Conservation (phyloP, 2,113 vertebrate species). For the Egretta garzetta region DNA sequence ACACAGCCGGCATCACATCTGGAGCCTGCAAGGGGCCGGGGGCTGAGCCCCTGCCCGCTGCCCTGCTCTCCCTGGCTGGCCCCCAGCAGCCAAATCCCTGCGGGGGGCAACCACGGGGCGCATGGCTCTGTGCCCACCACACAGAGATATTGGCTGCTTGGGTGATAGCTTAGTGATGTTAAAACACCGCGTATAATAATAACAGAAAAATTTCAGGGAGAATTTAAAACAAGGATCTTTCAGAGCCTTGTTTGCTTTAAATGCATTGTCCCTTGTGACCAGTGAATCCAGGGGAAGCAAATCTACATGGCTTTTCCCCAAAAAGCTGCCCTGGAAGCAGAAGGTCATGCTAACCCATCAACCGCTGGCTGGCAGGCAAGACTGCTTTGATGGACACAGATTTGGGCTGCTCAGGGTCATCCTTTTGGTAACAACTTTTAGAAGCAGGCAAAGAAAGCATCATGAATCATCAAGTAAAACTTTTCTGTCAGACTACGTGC, state of each 20-base stretch:
- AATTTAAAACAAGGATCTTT: neutral
- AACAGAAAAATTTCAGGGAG: neutral
- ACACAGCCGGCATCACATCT: fast-evolving
- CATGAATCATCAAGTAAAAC: neutral
- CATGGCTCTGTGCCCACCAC: neutral
- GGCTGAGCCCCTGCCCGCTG: fast-evolving
- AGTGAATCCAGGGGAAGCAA: neutral
- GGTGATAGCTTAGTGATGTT: neutral
- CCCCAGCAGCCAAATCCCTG: neutral
- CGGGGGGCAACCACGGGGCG: fast-evolving
- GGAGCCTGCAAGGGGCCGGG: neutral
- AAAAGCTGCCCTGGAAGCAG: neutral
- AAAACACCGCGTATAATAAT: neutral
- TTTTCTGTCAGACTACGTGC: neutral
- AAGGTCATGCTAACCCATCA: neutral
- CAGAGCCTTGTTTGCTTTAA: neutral
- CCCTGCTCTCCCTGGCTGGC: neutral
- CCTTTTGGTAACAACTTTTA: neutral
- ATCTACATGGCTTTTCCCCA: neutral
- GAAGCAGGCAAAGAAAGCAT: neutral
- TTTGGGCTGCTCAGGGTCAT: neutral
- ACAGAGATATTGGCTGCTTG: neutral
- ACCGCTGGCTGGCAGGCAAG: neutral
- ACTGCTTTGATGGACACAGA: neutral
- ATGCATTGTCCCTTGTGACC: neutral